phyloP scores from a whole-genome alignment of 92 coral and sea anemone species.

The Phenganax marumi region DNA sequence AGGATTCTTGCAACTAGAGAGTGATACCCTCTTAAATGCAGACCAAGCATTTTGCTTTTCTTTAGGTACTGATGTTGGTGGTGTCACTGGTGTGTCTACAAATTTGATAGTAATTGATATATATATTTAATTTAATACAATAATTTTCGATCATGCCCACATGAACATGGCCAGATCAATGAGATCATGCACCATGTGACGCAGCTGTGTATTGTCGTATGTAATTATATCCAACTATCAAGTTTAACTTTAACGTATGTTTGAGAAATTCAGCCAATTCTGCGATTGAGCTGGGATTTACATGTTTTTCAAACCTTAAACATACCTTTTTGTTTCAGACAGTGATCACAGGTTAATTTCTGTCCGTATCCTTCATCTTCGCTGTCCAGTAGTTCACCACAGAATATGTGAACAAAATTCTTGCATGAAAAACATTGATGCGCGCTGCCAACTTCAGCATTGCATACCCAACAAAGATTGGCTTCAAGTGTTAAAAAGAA shows the following conservation, averaged over 20 bases:
- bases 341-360: background rate
- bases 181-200: too few species aligned
- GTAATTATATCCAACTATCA: too few species aligned
- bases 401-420: slow-evolving; percentile 29
- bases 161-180: too few species aligned
- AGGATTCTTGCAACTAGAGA: background rate
- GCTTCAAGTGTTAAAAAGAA: background rate
- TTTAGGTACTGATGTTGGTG: background rate
- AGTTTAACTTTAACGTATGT: background rate
- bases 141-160: too few species aligned
- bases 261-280: background rate
- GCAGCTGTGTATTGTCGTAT: too few species aligned
- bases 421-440: slow-evolving; percentile 26
- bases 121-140: too few species aligned
- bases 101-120: background rate
- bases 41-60: slow-evolving; percentile 34
- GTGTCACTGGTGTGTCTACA: background rate
- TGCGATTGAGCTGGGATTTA: background rate
- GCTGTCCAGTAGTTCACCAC: slow-evolving; percentile 9
- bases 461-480: slow-evolving; percentile 16
- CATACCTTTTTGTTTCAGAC: background rate
- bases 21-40: slow-evolving; percentile 25
- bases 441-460: slow-evolving; percentile 15
- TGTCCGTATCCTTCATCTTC: background rate
- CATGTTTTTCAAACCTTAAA: background rate